Percentiles rank a stretch among this genome's conserved stretches.
Evolutionary conservation across 2,113 vertebrate species (phyloP).

Genomic region (Nymphicus hollandicus): DNA sequence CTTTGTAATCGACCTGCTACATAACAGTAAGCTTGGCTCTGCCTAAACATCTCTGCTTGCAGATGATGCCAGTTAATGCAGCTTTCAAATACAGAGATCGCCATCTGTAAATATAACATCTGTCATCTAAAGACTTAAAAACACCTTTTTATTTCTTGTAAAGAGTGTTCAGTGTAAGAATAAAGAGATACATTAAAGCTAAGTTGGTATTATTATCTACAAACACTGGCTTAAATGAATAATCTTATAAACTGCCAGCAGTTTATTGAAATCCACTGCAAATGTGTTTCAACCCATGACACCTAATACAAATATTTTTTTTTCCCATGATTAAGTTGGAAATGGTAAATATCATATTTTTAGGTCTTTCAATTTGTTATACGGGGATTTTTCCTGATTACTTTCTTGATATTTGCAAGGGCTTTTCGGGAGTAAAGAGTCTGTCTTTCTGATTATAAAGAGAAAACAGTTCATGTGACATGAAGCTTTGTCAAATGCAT

Average conservation of each 20-base stretch:
- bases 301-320: background rate
- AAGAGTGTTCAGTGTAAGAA: background rate
- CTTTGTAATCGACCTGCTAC: background rate
- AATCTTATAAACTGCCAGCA: background rate
- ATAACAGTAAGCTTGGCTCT: background rate
- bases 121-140: background rate
- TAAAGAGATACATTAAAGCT: slow-evolving; percentile 12
- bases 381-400: background rate
- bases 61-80: background rate
- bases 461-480: background rate
- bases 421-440: background rate
- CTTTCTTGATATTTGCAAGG: background rate
- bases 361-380: background rate
- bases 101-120: background rate
- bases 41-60: background rate
- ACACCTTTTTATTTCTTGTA: background rate
- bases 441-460: background rate
- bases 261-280: background rate
- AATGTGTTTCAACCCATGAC: background rate
- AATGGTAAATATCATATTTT: background rate
- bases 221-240: slow-evolving; percentile 31
- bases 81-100: background rate
- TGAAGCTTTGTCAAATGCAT: slow-evolving; percentile 21
- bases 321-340: background rate
- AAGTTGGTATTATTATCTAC: slow-evolving; percentile 2